phyloP scores from a whole-genome alignment of 2,113 vertebrate species.

The Myotis davidii region DNA sequence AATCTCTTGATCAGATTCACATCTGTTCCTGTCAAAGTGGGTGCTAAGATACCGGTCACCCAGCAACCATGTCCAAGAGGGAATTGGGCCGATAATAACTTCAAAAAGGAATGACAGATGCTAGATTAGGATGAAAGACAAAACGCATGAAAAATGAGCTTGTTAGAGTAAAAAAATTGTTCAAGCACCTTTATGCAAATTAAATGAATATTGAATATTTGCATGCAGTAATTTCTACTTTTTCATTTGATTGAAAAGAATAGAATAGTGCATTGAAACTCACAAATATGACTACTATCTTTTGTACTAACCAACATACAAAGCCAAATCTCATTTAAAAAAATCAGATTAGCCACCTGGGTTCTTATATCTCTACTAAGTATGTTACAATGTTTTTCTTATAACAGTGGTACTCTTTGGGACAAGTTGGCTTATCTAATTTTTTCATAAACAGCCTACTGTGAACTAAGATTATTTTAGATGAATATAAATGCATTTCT shows the following conservation, averaged over 20 bases:
- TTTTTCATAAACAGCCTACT: constrained; percentile 77
- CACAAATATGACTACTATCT: constrained; percentile 80
- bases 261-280: constrained; percentile 83
- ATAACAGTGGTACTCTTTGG: constrained; percentile 80
- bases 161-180: constrained; percentile 98
- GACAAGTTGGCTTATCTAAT: constrained; percentile 80
- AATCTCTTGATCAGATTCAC: constrained; percentile 99
- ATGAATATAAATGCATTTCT: constrained; percentile 77
- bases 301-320: constrained; percentile 89
- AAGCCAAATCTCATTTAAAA: constrained; percentile 88
- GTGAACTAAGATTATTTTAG: constrained; percentile 80
- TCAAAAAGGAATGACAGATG: constrained; percentile 99
- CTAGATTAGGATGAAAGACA: constrained; percentile 99
- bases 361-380: constrained; percentile 92
- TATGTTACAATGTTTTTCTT: constrained; percentile 88
- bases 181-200: constrained; percentile 98
- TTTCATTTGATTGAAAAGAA: constrained; percentile 88
- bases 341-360: constrained; percentile 96
- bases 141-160: constrained; percentile 95
- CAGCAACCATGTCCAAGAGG: constrained; percentile 99
- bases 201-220: constrained; percentile 93
- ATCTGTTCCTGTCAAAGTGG: constrained; percentile 99
- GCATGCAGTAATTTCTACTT: constrained; percentile 88
- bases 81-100: constrained; percentile 99
- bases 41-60: constrained; percentile 99